A percentile compares a stretch with the other conserved stretches of the same genome.
Evolutionary conservation across 2,797 vertebrate genomes (phyloP).

Genomic region (Coluber constrictor): DNA sequence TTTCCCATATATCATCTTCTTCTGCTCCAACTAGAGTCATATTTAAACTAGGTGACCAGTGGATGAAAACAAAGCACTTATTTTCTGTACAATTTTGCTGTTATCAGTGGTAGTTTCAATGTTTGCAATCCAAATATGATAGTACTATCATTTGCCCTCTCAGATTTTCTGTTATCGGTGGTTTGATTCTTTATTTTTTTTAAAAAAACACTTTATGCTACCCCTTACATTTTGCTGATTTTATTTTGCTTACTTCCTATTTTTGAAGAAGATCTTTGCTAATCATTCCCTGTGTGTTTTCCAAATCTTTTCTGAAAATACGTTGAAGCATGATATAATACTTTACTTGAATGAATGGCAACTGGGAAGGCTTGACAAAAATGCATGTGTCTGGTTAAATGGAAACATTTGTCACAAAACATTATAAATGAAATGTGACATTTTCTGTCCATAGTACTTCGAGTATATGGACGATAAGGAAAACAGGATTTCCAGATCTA

Average conservation of each 20-base stretch:
- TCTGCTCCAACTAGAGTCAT: neutral
- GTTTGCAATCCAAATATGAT: neutral
- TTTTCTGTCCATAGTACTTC: slow-evolving; percentile 3
- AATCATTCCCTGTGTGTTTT: neutral
- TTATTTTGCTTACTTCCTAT: neutral
- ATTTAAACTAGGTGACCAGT: neutral
- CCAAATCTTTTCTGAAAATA: neutral
- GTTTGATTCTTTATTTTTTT: neutral
- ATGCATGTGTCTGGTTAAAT: neutral
- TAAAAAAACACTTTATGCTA: neutral
- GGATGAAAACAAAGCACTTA: neutral
- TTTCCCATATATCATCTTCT: neutral
- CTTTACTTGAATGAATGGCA: neutral
- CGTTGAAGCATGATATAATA: slow-evolving; percentile 5
- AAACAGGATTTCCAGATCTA: slow-evolving; percentile 19
- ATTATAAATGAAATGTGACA: slow-evolving; percentile 3
- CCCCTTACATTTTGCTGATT: neutral
- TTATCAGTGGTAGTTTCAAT: neutral
- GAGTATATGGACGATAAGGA: slow-evolving; percentile 18
- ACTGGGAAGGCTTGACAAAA: neutral
- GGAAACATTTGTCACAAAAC: neutral
- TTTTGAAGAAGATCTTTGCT: neutral
- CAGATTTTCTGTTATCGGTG: neutral
- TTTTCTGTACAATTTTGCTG: neutral
- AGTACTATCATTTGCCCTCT: neutral